Evolutionary conservation across 2,113 vertebrate genomes (phyloP), one percentile per base, ranked within the genome.

Genomic region (Lethenteron reissneri): DNA sequence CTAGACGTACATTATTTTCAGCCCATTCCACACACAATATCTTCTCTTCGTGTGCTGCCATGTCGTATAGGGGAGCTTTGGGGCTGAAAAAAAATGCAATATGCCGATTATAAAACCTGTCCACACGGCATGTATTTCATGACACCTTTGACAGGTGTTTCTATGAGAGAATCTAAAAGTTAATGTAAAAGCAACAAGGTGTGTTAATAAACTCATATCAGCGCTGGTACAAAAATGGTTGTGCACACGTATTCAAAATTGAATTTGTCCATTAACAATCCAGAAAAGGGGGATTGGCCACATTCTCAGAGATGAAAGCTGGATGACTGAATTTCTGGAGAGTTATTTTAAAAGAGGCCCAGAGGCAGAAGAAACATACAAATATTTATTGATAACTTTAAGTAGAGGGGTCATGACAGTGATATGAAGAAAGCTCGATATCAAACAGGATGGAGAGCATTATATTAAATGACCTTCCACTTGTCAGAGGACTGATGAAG

Each of bases 11-110:
- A 86, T 87, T 87, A 10, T 81, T 81, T 77, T 95, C 90, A 77
- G 91, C 88, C 92, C 94, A 99, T 78, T 95, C 89, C 74, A 91
- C 89, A 77, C 90, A 90, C 25, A 99, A 81, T 75, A 99, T 90
- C 79, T 91, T 95, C 79, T 99, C 92, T 81, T 90, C 87, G 1
- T 99, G 94, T 75, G 91, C 94, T n/a, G 89, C 87, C 78, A 99
- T 72, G 74, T 99, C 91, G 73, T 97, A 99, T 3, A 99, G 82
- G 72, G 94, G 88, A 73, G 90, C 88, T 79, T 95, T 99, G 80
- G 83, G 92, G 77, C 92, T 97, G 75, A 57, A 75, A 74, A 21
- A 13, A 1, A 41, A 41, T 41, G 41, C 41, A 41, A 7, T 41
- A 41, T 41, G 71, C 79, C 57, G 74, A 21, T 19, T 12, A 68